Percentiles rank a stretch among this genome's conserved stretches.
Conservation (phyloP, 2,888 invertebrate species). For the Orthosia incerta region DNA sequence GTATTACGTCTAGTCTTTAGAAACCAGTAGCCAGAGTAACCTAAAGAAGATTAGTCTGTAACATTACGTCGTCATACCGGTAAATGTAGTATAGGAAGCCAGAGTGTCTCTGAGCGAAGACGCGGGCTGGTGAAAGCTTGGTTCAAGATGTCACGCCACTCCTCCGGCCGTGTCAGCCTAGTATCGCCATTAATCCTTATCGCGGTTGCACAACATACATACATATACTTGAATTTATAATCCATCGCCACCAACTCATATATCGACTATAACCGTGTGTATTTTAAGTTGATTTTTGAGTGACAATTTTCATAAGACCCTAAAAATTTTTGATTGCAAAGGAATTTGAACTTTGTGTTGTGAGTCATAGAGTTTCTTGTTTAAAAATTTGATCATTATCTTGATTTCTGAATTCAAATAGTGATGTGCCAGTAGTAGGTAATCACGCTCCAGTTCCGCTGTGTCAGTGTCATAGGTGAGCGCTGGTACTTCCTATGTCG, state of each 20-base stretch:
- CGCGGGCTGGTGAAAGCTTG: constrained; percentile 82
- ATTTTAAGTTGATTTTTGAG: no score
- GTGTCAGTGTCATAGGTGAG: constrained; percentile 67
- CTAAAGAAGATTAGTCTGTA: constrained; percentile 26
- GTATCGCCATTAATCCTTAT: constrained; percentile 79
- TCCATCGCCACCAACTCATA: no score
- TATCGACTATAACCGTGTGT: no score
- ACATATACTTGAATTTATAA: constrained; percentile 42
- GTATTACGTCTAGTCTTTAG: constrained; percentile 10
- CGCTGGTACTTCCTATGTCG: constrained; percentile 45
- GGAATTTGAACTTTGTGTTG: no score
- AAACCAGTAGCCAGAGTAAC: constrained; percentile 18
- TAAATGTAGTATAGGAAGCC: constrained; percentile 41
- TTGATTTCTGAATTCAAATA: neutral
- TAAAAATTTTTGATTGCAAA: no score
- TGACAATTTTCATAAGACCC: no score
- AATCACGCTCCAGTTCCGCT: constrained; percentile 59
- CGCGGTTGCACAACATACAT: constrained; percentile 68
- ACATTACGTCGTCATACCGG: constrained; percentile 23
- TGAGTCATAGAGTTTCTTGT: no score
- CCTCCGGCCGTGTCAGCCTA: constrained; percentile 66
- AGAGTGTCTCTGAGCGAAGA: constrained; percentile 63
- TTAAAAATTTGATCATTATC: no score
- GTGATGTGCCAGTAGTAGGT: constrained; percentile 53
- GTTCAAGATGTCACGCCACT: constrained; percentile 86